phyloP scores from a whole-genome alignment of 2,888 invertebrate species.

The Amblyjoppa proteus region DNA sequence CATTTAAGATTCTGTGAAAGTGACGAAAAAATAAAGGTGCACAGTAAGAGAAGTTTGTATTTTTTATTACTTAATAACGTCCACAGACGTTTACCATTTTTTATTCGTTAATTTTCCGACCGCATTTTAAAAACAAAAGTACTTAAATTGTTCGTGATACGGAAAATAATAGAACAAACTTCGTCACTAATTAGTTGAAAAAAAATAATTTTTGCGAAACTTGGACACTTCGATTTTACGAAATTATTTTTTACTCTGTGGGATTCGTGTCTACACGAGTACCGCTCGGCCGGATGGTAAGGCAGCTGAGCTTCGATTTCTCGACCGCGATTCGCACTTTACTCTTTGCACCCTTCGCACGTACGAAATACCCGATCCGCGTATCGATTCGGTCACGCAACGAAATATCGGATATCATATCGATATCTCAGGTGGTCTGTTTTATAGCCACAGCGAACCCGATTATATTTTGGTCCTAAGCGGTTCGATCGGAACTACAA shows the following conservation, averaged over 20 bases:
- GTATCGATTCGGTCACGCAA: conserved; percentile 39
- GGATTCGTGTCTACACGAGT: background rate
- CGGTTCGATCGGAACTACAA: conserved; percentile 77
- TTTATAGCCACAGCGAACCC: conserved; percentile 53
- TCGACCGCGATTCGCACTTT: conserved; percentile 1
- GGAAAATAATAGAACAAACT: too few species aligned
- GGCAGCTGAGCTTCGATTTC: conserved; percentile 11
- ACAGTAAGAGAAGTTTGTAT: too few species aligned
- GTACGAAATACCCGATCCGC: conserved; percentile 7
- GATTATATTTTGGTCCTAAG: conserved; percentile 55
- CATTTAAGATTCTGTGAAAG: conserved; percentile 44
- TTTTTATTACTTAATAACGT: too few species aligned
- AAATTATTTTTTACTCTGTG: too few species aligned
- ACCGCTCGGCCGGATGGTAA: background rate
- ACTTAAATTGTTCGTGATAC: too few species aligned
- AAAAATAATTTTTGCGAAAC: background rate
- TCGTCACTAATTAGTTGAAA: too few species aligned
- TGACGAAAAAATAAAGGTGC: background rate
- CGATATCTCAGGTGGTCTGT: conserved; percentile 61
- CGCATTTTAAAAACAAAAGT: too few species aligned
- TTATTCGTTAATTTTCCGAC: too few species aligned
- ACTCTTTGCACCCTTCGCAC: conserved; percentile 6
- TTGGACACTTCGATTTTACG: background rate
- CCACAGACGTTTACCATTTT: too few species aligned
- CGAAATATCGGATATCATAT: conserved; percentile 66